Percentiles rank a stretch among this genome's conserved stretches.
phyloP scores from a whole-genome alignment of 1,140 invertebrate genomes.

The Condylostylus longicornis region DNA sequence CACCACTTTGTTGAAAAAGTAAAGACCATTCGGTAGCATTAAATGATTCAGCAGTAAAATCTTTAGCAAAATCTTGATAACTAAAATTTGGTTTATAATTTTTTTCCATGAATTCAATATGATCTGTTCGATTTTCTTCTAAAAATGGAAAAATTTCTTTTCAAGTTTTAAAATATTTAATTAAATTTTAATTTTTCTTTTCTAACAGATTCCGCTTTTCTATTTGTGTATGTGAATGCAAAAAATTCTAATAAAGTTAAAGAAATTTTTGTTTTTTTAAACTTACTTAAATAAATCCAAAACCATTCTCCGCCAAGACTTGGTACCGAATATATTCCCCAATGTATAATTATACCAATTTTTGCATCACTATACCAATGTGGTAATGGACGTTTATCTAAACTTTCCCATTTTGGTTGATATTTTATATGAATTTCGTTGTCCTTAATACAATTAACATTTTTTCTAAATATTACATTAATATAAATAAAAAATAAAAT shows the following conservation, averaged over 20 bases:
- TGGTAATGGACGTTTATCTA: slow-evolving; percentile 70
- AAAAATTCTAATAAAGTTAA: not conserved
- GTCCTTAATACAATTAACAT: no score
- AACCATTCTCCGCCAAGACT: slow-evolving; percentile 78
- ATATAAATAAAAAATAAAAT: no score
- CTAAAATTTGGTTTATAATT: slow-evolving; percentile 66
- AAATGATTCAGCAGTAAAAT: slow-evolving; percentile 72
- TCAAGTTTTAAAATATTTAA: no score
- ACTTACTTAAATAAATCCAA: slow-evolving; percentile 56
- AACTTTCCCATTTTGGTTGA: slow-evolving; percentile 60
- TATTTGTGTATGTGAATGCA: no score
- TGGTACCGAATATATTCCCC: slow-evolving; percentile 85
- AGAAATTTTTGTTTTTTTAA: slow-evolving; percentile 9
- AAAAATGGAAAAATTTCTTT: not conserved
- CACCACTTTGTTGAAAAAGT: slow-evolving; percentile 58
- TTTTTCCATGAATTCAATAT: slow-evolving; percentile 50
- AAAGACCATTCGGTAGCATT: slow-evolving; percentile 61
- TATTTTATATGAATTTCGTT: no score
- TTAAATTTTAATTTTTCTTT: no score
- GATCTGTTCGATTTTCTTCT: slow-evolving; percentile 20
- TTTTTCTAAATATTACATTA: no score
- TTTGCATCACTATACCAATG: slow-evolving; percentile 80
- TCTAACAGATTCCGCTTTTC: no score
- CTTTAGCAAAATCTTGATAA: slow-evolving; percentile 72
- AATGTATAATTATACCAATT: slow-evolving; percentile 86